Evolutionary conservation across 2,888 invertebrate genomes (phyloP).

Genomic region (Mycalesis mineus): DNA sequence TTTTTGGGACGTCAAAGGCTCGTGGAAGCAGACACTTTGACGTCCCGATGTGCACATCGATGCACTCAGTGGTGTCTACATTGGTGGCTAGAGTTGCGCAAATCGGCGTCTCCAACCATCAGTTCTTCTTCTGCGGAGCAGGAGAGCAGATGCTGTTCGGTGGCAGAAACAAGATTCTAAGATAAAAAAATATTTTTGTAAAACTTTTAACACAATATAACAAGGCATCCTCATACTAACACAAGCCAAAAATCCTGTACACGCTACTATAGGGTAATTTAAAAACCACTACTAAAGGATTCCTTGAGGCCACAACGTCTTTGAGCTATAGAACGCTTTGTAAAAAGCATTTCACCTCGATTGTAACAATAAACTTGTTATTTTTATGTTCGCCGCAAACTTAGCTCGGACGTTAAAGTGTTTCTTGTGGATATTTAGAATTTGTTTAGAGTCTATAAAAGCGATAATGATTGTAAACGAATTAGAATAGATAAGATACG

Average conservation of each 20-base stretch:
- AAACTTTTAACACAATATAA: no score
- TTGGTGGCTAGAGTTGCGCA: no score
- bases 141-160: no score
- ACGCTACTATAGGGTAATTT: neutral
- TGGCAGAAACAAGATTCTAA: no score
- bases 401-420: conserved; percentile 41
- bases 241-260: neutral
- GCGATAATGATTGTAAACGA: conserved; percentile 31
- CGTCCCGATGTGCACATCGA: no score
- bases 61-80: no score
- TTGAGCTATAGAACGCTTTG: conserved; percentile 25
- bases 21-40: no score
- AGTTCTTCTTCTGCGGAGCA: no score
- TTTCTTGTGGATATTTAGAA: conserved; percentile 43
- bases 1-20: no score
- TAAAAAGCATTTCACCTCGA: conserved; percentile 45
- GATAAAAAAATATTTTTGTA: no score
- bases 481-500: conserved; percentile 18
- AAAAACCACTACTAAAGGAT: conserved; percentile 10
- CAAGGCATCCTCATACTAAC: no score
- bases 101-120: no score
- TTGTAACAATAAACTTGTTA: conserved; percentile 52
- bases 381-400: conserved; percentile 49
- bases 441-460: conserved; percentile 46
- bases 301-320: conserved; percentile 1